Evolutionary conservation across 2,113 vertebrate genomes (phyloP).

Genomic region (Pavo muticus): DNA sequence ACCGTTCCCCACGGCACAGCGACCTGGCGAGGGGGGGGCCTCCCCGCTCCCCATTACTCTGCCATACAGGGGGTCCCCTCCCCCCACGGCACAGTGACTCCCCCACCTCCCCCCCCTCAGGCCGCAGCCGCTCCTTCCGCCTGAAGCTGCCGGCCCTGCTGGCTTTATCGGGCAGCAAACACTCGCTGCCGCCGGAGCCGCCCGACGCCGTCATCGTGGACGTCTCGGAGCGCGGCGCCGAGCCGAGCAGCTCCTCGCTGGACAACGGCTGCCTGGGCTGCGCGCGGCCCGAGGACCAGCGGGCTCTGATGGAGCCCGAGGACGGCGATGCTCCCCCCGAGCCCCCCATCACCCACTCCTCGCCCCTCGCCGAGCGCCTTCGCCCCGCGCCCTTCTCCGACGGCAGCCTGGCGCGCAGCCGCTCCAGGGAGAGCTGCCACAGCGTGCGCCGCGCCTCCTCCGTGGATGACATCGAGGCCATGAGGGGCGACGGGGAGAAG

Average conservation of each 20-base stretch:
- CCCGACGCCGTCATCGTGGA: too few species aligned
- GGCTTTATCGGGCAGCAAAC: constrained; percentile 86
- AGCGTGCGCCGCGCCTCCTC: constrained; percentile 93
- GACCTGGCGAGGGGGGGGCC: too few species aligned
- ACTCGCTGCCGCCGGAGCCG: constrained; percentile 61
- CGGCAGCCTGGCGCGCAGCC: constrained; percentile 86
- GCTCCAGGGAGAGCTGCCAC: constrained; percentile 91
- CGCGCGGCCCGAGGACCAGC: too few species aligned
- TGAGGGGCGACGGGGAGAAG: constrained; percentile 85
- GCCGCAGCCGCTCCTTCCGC: constrained; percentile 85
- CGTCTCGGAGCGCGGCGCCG: too few species aligned
- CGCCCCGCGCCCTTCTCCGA: constrained; percentile 84
- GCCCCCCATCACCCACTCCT: constrained; percentile 68
- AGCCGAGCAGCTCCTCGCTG: too few species aligned
- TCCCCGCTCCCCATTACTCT: too few species aligned
- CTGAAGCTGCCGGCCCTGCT: constrained; percentile 88
- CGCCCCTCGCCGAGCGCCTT: constrained; percentile 12
- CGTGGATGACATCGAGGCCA: constrained; percentile 93
- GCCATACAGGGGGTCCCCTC: rapidly evolving
- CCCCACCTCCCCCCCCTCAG: constrained; percentile 42
- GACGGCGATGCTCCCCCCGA: too few species aligned
- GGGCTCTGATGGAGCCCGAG: too few species aligned
- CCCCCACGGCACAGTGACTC: neutral
- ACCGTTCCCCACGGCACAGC: too few species aligned
- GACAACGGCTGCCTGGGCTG: too few species aligned